Percentiles rank a stretch among this genome's conserved stretches.
Conservation (phyloP, 2,113 vertebrate species). For the Girardinichthys multiradiatus region DNA sequence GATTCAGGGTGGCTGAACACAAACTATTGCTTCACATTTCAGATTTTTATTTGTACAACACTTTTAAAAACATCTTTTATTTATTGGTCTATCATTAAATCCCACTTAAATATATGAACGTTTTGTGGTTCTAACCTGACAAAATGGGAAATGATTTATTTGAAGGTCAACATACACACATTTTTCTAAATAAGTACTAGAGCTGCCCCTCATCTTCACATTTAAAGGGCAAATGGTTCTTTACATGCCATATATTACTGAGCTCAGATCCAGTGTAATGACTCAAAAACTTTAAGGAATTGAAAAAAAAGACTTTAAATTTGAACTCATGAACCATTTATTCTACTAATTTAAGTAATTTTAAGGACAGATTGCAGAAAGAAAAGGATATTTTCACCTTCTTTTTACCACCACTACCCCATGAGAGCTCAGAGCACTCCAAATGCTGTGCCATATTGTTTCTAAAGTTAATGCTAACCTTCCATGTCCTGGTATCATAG, state of each 20-base stretch:
- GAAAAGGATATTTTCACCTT: background rate
- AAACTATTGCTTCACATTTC: no score
- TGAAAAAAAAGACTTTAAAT: background rate
- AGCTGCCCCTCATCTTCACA: background rate
- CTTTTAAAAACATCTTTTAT: no score
- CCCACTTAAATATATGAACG: no score
- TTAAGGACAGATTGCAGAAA: background rate
- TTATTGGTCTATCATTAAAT: no score
- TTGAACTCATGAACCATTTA: background rate
- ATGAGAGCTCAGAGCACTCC: conserved; percentile 5
- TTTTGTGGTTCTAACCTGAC: no score
- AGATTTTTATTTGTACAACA: no score
- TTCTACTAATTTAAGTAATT: background rate
- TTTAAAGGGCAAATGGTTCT: background rate
- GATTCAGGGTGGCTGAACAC: no score
- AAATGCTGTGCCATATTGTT: conserved; percentile 35
- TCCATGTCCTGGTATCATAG: conserved; percentile 55
- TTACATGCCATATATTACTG: background rate
- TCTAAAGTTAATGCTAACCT: conserved; percentile 49
- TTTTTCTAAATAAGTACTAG: background rate
- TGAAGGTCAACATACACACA: no score
- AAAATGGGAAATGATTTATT: no score
- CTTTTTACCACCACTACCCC: conserved; percentile 4
- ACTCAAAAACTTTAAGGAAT: background rate
- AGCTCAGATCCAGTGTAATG: background rate